phyloP scores from a whole-genome alignment of 2,797 vertebrate genomes.

The Molossus molossus region DNA sequence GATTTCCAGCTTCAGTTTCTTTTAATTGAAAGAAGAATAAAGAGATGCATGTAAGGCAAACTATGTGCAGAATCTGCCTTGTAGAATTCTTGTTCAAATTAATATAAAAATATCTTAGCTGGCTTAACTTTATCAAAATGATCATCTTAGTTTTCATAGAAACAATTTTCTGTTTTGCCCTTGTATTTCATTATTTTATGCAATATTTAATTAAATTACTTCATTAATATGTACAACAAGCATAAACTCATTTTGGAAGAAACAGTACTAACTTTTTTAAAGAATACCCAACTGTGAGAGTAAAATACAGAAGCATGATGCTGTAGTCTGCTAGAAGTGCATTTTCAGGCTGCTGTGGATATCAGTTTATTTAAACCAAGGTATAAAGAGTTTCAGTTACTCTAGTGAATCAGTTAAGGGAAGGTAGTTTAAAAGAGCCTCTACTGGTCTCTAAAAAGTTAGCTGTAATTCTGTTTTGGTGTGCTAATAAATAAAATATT shows the following conservation, averaged over 20 bases:
- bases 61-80: background rate
- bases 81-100: background rate
- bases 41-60: background rate
- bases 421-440: background rate
- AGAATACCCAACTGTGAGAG: background rate
- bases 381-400: background rate
- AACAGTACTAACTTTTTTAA: background rate
- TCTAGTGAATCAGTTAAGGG: background rate
- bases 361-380: constrained; percentile 23
- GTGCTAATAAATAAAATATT: background rate
- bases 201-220: constrained; percentile 28
- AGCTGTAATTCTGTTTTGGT: background rate
- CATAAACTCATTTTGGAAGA: background rate
- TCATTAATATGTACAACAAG: constrained; percentile 34
- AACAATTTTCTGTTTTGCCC: background rate
- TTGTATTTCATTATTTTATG: constrained; percentile 14
- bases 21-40: constrained; percentile 51
- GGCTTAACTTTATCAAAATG: background rate
- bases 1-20: constrained; percentile 33
- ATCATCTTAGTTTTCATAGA: constrained; percentile 30
- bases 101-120: background rate
- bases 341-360: background rate
- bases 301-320: background rate
- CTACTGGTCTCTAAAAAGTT: background rate
- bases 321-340: background rate